phyloP scores from a whole-genome alignment of 2,113 vertebrate species.

The Saimiri boliviensis region DNA sequence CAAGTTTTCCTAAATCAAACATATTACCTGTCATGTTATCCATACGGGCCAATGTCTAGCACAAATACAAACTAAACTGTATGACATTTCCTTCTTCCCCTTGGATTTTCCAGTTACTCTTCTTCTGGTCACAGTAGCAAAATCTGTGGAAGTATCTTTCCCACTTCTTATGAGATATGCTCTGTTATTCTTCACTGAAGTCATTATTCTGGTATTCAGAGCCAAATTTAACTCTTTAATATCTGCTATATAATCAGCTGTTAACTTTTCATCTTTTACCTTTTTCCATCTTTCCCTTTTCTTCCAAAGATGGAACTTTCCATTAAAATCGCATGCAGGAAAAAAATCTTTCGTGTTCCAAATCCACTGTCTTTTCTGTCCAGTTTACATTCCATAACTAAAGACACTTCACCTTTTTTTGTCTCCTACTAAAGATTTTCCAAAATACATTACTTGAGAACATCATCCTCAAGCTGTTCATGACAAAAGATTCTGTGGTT shows the following conservation, averaged over 20 bases:
- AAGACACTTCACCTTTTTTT: not conserved
- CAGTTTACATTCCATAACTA: conserved; percentile 5
- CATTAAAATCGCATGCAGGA: not conserved
- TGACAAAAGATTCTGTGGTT: not conserved
- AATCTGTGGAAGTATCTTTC: not conserved
- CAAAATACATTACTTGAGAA: not conserved
- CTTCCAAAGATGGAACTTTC: not conserved
- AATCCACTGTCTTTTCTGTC: not conserved
- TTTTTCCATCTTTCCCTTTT: not conserved
- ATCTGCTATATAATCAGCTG: not conserved
- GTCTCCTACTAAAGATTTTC: not conserved
- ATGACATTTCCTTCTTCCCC: not conserved
- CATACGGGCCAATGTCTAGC: not conserved
- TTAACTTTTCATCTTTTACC: not conserved
- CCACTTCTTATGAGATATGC: not conserved
- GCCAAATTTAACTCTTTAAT: not conserved
- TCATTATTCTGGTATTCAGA: not conserved
- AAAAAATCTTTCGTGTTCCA: not conserved
- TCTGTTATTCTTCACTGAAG: not conserved
- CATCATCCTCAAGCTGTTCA: not conserved
- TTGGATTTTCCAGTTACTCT: not conserved
- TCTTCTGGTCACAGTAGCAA: not conserved
- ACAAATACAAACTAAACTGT: not conserved
- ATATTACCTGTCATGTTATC: not conserved
- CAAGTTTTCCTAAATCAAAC: not conserved